These are phyloP conservation scores for Spicauda simplicius DNA, from an alignment of 2,888 invertebrate genomes.

Conservation along the genomic window DNA sequence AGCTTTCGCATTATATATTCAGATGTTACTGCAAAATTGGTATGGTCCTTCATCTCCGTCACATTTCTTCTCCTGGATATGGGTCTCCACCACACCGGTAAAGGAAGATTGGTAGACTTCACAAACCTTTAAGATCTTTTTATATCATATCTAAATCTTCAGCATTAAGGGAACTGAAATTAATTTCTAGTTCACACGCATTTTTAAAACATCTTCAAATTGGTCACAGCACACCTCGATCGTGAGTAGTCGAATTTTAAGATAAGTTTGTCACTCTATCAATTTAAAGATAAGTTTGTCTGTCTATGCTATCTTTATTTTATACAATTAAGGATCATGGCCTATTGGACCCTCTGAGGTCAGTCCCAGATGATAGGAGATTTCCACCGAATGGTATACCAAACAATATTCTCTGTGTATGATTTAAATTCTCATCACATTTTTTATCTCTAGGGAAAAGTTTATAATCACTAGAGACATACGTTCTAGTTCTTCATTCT, in stretches of 20 bases:
- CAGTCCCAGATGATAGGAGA: background rate
- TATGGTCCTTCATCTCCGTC: background rate
- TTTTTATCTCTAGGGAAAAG: background rate
- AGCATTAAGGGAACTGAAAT: no score
- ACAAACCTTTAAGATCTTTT: no score
- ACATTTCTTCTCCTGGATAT: no score
- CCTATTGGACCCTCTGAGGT: background rate
- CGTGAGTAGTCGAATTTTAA: no score
- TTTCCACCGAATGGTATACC: background rate
- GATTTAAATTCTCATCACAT: background rate
- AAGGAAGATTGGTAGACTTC: no score
- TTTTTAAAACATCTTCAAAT: no score
- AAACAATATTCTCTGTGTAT: background rate
- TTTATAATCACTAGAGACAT: background rate
- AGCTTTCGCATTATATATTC: background rate
- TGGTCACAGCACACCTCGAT: no score
- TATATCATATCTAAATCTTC: no score
- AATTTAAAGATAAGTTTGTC: no score
- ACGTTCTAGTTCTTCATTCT: background rate
- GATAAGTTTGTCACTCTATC: no score
- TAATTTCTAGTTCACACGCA: no score
- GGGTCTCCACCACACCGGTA: background rate
- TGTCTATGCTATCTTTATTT: background rate
- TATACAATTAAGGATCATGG: background rate
- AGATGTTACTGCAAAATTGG: background rate